These are phyloP conservation scores for Daktulosphaira vitifoliae DNA, from an alignment of 1,140 invertebrate genomes.

Conservation along the genomic window DNA sequence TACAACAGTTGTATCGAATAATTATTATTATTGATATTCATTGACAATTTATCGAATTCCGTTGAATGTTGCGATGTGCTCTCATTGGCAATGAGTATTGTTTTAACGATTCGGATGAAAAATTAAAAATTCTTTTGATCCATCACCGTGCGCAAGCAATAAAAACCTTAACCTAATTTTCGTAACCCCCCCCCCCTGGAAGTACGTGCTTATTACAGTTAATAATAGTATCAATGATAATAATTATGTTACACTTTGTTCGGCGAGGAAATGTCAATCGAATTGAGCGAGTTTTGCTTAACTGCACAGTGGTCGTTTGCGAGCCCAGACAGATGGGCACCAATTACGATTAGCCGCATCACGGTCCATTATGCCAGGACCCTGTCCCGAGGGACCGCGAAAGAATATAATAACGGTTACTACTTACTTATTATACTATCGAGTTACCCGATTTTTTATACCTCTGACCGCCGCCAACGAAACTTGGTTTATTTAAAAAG, in stretches of 20 bases:
- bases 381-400: neutral
- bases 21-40: too few species aligned
- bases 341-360: slow-evolving; percentile 1
- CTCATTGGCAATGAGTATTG: too few species aligned
- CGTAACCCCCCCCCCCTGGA: too few species aligned
- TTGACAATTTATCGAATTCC: too few species aligned
- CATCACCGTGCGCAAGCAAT: too few species aligned
- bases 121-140: too few species aligned
- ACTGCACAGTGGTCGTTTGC: neutral
- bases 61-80: too few species aligned
- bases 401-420: slow-evolving; percentile 14
- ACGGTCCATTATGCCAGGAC: slow-evolving; percentile 14
- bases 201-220: too few species aligned
- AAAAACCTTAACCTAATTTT: too few species aligned
- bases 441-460: slow-evolving; percentile 1
- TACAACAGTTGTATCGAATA: too few species aligned
- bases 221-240: slow-evolving; percentile 7
- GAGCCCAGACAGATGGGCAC: slow-evolving; percentile 21
- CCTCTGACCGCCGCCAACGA: neutral
- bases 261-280: slow-evolving; percentile 8
- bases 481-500: slow-evolving; percentile 20
- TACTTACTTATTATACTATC: slow-evolving; percentile 6
- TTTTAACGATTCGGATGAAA: too few species aligned
- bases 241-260: slow-evolving; percentile 10
- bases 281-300: slow-evolving; percentile 3